Conservation (phyloP, 2,888 invertebrate species). For the Congeria kusceri region DNA sequence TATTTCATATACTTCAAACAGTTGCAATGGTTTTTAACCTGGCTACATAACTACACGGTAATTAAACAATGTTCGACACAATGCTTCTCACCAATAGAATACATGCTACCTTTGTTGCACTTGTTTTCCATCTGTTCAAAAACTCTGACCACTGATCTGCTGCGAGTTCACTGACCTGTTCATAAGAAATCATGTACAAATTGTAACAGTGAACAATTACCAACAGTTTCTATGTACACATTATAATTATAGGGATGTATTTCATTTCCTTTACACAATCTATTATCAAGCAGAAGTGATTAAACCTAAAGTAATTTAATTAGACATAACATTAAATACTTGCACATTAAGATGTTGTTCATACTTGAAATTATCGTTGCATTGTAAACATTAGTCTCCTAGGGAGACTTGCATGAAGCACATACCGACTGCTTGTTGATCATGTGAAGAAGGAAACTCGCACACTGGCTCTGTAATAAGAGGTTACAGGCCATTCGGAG, state of each 20-base stretch:
- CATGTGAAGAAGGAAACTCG: conserved; percentile 31
- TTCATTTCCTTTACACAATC: no score
- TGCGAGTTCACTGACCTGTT: conserved; percentile 11
- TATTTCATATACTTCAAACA: no score
- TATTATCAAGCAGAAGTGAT: no score
- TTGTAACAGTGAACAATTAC: neutral
- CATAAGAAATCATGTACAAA: neutral
- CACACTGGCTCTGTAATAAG: conserved; percentile 46
- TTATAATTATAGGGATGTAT: no score
- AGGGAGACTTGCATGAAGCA: neutral
- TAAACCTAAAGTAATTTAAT: no score
- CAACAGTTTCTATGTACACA: no score
- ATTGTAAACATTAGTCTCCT: neutral
- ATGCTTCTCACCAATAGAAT: no score
- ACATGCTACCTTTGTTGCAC: conserved; percentile 23
- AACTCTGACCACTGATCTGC: conserved; percentile 34
- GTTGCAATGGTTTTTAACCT: no score
- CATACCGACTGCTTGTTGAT: conserved; percentile 49
- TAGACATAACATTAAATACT: no score
- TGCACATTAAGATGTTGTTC: no score
- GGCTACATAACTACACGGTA: neutral
- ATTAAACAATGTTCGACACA: neutral
- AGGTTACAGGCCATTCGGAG: neutral
- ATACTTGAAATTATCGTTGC: no score
- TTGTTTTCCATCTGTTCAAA: conserved; percentile 19